A percentile compares a stretch with the other conserved stretches of the same genome.
phyloP scores from a whole-genome alignment of 2,888 invertebrate species.

The Nasonovia ribisnigri region DNA sequence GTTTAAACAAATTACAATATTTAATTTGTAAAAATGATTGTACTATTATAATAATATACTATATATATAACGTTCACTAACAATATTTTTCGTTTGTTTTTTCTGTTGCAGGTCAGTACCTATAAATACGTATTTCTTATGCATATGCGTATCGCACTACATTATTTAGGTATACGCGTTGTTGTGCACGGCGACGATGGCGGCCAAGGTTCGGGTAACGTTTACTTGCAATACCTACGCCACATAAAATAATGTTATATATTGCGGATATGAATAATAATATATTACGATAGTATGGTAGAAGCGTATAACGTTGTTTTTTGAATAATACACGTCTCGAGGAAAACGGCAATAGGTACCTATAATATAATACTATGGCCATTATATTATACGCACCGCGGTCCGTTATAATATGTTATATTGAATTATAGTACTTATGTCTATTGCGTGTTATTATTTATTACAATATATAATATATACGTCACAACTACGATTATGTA shows the following conservation, averaged over 20 bases:
- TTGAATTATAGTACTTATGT: background rate
- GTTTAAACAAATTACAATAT: background rate
- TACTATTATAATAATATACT: background rate
- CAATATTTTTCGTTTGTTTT: constrained; percentile 48
- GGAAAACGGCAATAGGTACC: background rate
- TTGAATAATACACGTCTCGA: background rate
- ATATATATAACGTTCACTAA: background rate
- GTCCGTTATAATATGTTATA: background rate
- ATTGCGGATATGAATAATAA: background rate
- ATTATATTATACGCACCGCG: background rate
- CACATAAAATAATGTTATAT: background rate
- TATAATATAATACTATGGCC: background rate
- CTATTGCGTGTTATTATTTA: background rate
- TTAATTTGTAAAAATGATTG: background rate
- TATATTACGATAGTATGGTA: background rate
- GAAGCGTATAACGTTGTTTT: background rate
- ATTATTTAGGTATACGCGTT: background rate
- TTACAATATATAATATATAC: background rate
- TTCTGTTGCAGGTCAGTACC: constrained; percentile 59
- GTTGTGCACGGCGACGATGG: background rate
- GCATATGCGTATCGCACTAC: background rate
- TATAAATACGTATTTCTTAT: background rate
- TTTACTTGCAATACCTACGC: background rate
- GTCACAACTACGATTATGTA: background rate
- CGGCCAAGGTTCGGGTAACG: constrained; percentile 21